Conservation (phyloP, 2,797 vertebrate species). For the Malacoraja senta region DNA sequence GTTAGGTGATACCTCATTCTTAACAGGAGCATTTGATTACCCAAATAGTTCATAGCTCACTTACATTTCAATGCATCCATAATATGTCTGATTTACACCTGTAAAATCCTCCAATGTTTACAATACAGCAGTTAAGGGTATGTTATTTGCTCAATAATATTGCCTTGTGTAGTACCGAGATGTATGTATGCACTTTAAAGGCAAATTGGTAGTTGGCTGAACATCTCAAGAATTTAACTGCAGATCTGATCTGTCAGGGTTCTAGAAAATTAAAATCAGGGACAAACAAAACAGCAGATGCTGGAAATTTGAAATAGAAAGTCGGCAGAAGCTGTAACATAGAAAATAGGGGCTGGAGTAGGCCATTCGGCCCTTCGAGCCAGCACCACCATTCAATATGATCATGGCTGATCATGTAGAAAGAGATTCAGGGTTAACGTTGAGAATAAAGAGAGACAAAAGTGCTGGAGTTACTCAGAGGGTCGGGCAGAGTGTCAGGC, state of each 20-base stretch:
- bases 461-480: too few species aligned
- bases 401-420: too few species aligned
- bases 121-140: neutral
- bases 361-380: too few species aligned
- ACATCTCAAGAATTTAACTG: neutral
- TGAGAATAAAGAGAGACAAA: too few species aligned
- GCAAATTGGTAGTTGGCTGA: neutral
- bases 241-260: neutral
- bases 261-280: neutral
- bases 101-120: neutral
- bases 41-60: neutral
- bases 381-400: too few species aligned
- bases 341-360: too few species aligned
- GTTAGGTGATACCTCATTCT: neutral
- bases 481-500: too few species aligned
- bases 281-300: too few species aligned
- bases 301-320: too few species aligned
- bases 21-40: neutral
- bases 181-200: neutral
- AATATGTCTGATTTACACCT: neutral
- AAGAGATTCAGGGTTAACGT: too few species aligned
- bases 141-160: slow-evolving; percentile 18
- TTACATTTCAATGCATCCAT: neutral
- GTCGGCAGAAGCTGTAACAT: too few species aligned
- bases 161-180: neutral